Percentiles rank a stretch among this genome's conserved stretches.
Evolutionary conservation across 2,888 invertebrate genomes (phyloP).

Genomic region (Pyrocoelia pectoralis): DNA sequence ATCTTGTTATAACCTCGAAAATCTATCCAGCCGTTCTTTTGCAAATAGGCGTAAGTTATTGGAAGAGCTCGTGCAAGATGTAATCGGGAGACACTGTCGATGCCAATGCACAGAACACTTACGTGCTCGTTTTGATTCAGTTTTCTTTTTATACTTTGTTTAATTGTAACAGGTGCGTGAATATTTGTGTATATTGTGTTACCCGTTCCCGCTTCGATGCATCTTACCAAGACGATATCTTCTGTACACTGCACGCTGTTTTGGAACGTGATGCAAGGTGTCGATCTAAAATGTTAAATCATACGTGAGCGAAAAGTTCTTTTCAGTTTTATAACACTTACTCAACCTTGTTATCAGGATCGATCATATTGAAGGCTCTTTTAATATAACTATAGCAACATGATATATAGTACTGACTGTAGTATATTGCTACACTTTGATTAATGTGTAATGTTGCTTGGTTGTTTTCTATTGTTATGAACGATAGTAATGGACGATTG

Average conservation of each 20-base stretch:
- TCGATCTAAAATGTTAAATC: background rate
- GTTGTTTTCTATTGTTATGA: background rate
- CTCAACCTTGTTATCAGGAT: background rate
- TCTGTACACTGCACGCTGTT: background rate
- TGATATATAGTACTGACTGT: background rate
- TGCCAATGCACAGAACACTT: constrained; percentile 81
- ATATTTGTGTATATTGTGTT: background rate
- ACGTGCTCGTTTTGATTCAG: constrained; percentile 54
- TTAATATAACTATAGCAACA: background rate
- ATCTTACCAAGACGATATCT: background rate
- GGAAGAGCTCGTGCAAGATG: constrained; percentile 81
- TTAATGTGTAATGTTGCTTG: background rate
- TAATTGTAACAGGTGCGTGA: background rate
- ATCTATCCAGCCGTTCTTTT: constrained; percentile 61
- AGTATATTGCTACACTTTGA: background rate
- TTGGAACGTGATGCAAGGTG: background rate
- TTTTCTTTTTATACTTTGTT: background rate
- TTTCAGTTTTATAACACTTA: background rate
- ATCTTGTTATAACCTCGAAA: constrained; percentile 66
- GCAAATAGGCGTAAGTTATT: constrained; percentile 71
- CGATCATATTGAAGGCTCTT: background rate
- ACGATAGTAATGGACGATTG: background rate
- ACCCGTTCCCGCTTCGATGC: background rate
- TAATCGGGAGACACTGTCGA: constrained; percentile 84
- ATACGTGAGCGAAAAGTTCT: too few relatives aligned